Conservation (phyloP, 2,888 invertebrate species). For the Opisthograptis luteolata region DNA sequence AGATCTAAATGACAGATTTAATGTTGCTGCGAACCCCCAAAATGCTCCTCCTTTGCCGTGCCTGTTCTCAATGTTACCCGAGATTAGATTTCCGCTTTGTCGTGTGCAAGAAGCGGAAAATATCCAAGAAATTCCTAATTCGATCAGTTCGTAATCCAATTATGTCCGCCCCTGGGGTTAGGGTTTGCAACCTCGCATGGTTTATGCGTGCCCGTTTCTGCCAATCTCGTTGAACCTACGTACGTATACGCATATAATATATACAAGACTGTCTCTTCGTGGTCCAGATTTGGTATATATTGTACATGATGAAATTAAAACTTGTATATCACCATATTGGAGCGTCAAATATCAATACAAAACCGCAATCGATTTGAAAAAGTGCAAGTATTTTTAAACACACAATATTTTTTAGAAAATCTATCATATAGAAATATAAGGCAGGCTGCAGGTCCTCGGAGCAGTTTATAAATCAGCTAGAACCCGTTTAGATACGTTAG, state of each 20-base stretch:
- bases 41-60: not conserved
- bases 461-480: too few species aligned
- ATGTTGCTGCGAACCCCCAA: not conserved
- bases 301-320: too few species aligned
- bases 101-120: slow-evolving; percentile 61
- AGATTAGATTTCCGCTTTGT: slow-evolving; percentile 54
- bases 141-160: slow-evolving; percentile 74
- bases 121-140: slow-evolving; percentile 71
- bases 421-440: too few species aligned
- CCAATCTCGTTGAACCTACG: slow-evolving; percentile 8
- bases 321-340: too few species aligned
- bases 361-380: too few species aligned
- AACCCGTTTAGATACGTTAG: too few species aligned
- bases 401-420: too few species aligned
- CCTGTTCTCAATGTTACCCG: slow-evolving; percentile 25
- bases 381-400: too few species aligned
- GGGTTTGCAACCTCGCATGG: slow-evolving; percentile 41
- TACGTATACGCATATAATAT: not conserved
- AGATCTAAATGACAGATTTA: too few species aligned
- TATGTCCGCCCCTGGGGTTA: slow-evolving; percentile 57
- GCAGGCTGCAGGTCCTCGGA: too few species aligned
- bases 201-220: slow-evolving; percentile 22
- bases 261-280: not conserved
- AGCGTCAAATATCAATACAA: too few species aligned
- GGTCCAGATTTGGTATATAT: too few species aligned